Conservation (phyloP, 1,140 invertebrate genomes). For the Acromyrmex charruanus region DNA sequence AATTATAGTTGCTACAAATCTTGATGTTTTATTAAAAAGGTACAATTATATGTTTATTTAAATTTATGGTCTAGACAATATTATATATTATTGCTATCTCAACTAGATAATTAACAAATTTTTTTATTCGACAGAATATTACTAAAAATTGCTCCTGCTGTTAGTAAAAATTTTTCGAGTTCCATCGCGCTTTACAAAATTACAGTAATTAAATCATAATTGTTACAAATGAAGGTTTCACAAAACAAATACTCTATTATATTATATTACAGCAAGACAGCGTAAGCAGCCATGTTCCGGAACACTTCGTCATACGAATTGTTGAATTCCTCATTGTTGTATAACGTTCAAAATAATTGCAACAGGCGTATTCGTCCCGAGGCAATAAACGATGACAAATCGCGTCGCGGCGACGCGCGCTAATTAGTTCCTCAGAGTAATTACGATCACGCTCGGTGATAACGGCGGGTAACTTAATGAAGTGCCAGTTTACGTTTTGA, state of each 20-base stretch:
- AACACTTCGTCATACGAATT: constrained; percentile 13
- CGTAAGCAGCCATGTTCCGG: not conserved
- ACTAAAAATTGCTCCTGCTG: not conserved
- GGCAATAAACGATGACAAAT: constrained; percentile 54
- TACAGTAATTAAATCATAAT: not conserved
- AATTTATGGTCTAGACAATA: not conserved
- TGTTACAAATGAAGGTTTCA: not conserved
- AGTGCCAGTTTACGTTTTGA: constrained; percentile 51
- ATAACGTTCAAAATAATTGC: constrained; percentile 8
- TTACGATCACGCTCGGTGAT: constrained; percentile 65
- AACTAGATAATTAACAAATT: not conserved
- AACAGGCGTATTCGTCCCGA: not conserved
- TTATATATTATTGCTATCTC: not conserved
- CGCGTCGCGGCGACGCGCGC: constrained; percentile 19
- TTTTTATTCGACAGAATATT: not conserved
- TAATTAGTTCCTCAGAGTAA: constrained; percentile 71
- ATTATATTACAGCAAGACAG: not conserved
- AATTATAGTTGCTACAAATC: not conserved
- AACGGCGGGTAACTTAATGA: constrained; percentile 57
- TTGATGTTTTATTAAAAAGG: not conserved
- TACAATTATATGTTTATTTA: not conserved
- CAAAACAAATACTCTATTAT: not conserved
- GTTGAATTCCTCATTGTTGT: not conserved
- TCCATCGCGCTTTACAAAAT: not conserved
- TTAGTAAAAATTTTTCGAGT: not conserved